These are phyloP conservation scores for Mellilla xanthometata DNA, from an alignment of 2,888 invertebrate species.

Conservation along the genomic window DNA sequence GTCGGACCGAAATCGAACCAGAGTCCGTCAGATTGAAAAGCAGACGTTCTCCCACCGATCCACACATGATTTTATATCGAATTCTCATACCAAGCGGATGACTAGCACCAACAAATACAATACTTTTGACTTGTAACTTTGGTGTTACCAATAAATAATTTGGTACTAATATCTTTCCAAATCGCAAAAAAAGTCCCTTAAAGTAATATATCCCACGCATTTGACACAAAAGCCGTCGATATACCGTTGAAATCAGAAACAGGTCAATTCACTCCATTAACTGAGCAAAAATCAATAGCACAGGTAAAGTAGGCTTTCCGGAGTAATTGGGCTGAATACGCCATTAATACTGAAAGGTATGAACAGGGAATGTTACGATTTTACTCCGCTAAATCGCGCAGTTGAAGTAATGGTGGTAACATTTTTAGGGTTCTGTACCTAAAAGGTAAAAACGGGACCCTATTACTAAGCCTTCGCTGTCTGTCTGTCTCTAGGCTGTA, in stretches of 20 bases:
- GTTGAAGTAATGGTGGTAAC: neutral
- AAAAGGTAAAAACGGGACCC: no score
- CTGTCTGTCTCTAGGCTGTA: no score
- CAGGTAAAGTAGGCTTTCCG: constrained; percentile 32
- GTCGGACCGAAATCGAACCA: no score
- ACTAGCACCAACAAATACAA: no score
- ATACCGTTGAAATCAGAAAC: constrained; percentile 14
- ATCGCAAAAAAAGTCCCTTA: neutral
- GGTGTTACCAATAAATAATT: no score
- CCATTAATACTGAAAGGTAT: constrained; percentile 31
- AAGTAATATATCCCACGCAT: constrained; percentile 2
- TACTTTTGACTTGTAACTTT: no score
- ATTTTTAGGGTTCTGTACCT: neutral
- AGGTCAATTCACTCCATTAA: constrained; percentile 36
- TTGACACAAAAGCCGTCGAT: constrained; percentile 9
- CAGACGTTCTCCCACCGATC: no score
- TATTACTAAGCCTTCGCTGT: no score
- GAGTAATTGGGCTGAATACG: constrained; percentile 30
- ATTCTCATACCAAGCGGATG: no score
- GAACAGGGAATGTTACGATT: constrained; percentile 15
- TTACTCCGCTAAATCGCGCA: neutral
- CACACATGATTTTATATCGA: no score
- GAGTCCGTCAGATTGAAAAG: no score
- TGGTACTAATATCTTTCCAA: no score
- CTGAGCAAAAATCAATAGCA: constrained; percentile 34